These are phyloP conservation scores for Periplaneta americana DNA, from an alignment of 1,140 invertebrate genomes.

Conservation along the genomic window DNA sequence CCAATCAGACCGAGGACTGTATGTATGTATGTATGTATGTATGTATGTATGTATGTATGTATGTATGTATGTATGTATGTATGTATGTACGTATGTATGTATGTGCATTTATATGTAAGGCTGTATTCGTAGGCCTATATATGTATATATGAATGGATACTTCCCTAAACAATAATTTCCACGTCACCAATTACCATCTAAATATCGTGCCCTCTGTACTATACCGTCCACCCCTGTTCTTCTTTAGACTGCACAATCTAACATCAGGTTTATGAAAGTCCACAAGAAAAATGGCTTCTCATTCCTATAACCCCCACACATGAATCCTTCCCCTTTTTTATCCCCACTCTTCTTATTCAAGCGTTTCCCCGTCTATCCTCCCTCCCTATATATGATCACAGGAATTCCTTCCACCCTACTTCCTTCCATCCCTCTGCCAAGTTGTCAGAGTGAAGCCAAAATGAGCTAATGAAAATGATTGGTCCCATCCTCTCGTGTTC, in stretches of 20 bases:
- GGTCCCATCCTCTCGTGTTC: background rate
- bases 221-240: background rate
- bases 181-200: no score
- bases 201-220: no score
- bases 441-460: conserved; percentile 3
- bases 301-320: background rate
- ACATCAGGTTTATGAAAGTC: conserved; percentile 9
- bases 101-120: no score
- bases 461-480: conserved; percentile 12
- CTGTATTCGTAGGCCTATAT: no score
- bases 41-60: no score
- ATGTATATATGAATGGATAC: no score
- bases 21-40: no score
- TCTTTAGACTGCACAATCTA: background rate
- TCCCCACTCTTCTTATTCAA: background rate
- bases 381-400: background rate
- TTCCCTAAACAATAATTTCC: no score
- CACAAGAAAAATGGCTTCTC: conserved; percentile 3
- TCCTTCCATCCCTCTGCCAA: background rate
- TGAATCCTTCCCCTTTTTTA: background rate
- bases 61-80: no score
- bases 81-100: no score
- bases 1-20: no score
- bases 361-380: background rate
- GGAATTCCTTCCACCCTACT: background rate